These are phyloP conservation scores for Molorchus minor DNA, from an alignment of 2,888 invertebrate genomes.

Conservation along the genomic window DNA sequence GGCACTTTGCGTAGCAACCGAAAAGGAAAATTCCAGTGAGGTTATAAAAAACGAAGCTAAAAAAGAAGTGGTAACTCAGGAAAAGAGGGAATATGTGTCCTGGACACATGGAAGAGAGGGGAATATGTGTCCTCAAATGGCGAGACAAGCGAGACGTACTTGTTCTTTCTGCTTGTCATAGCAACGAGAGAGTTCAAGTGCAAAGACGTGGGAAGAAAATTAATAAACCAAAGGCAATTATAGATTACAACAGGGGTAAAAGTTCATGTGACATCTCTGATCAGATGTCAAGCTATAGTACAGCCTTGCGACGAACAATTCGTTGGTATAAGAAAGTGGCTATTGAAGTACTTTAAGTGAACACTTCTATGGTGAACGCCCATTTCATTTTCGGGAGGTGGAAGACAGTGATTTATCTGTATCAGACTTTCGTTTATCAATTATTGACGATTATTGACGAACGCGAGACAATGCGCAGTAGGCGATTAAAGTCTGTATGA, in stretches of 20 bases:
- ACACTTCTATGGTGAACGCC: slow-evolving; percentile 36
- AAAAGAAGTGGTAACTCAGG: slow-evolving; percentile 22
- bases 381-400: slow-evolving; percentile 30
- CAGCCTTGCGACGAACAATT: slow-evolving; percentile 41
- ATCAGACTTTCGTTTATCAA: slow-evolving; percentile 27
- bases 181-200: slow-evolving; percentile 36
- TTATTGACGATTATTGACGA: slow-evolving; percentile 27
- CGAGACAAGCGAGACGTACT: slow-evolving; percentile 51
- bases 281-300: slow-evolving; percentile 41
- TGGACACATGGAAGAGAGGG: too few species aligned
- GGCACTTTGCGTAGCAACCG: slow-evolving; percentile 32
- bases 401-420: slow-evolving; percentile 28
- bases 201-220: slow-evolving; percentile 30
- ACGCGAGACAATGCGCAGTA: too few species aligned
- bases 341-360: slow-evolving; percentile 40
- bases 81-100: too few species aligned
- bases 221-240: slow-evolving; percentile 28
- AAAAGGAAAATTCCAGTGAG: slow-evolving; percentile 28
- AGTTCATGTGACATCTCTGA: slow-evolving; percentile 47
- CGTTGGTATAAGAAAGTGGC: slow-evolving; percentile 47
- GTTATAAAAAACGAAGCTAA: slow-evolving; percentile 28
- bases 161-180: slow-evolving; percentile 49
- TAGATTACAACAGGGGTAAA: slow-evolving; percentile 48
- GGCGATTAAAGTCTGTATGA: too few species aligned
- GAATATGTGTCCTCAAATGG: slow-evolving; percentile 48